Base-by-base conservation (phyloP, 2,113 vertebrate genomes). In the Illadopsis cleaveri region DNA sequence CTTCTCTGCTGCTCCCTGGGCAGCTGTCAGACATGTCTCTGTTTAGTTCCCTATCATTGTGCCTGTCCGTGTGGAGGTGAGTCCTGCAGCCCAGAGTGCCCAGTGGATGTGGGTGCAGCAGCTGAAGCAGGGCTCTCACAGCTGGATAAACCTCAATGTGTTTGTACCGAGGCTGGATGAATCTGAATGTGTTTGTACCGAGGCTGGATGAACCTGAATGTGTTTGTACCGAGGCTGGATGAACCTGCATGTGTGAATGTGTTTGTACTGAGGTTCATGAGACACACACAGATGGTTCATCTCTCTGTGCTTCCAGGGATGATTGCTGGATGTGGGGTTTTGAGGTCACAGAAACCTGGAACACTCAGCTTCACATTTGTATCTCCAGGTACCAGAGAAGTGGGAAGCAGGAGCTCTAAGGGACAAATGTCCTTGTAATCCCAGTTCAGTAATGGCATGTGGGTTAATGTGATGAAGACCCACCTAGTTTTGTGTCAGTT, bases 31-130 rank as follows among this genome's bases (percentile, higher is more conserved):
- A 40, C 64, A 44, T 33, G 51, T 2, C 3, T 2, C 3, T n/a
- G 4, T 11, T 22, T 12, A 16, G 10, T 42, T 57, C 37, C 22
- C 17, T 53, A 12, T 69, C 14, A 27, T 35, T 85, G 86, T 69
- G 17, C 25, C 21, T 0, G 1, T 35, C 40, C 1, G 0, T 19
- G 9, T 30, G 45, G 82, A 82, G n/a, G 7, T 80, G 80, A 84
- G 53, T 65, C 68, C 75, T 53, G 66, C 19, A 57, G 10, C 25
- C 31, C 48, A 33, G 19, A 10, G 24, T 38, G 24, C 20, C 28
- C 21, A 23, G 45, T 19, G n/a, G 45, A 61, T 28, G 37, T 6
- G 40, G 48, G 37, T 58, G 61, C 50, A 75, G 23, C 65, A 75
- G 33, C 23, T 66, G 42, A 54, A 78, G 56, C 33, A 19, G 33